Conservation (phyloP, 30 jellyfish, hydroid and myxozoan species). For the Cassiopea xamachana region DNA sequence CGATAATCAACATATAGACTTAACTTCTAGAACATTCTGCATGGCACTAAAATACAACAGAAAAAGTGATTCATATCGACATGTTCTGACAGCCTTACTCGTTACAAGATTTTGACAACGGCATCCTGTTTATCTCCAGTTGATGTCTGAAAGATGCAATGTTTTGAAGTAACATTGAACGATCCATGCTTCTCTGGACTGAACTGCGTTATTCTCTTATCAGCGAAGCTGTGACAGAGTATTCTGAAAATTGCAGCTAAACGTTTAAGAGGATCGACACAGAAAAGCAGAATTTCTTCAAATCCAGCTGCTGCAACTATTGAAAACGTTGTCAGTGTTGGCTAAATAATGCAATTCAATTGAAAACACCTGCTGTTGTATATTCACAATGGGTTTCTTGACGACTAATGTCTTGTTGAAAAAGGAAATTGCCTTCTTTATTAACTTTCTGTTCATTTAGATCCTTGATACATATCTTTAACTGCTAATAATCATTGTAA, state of each 20-base stretch:
- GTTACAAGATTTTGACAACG: slow-evolving; percentile 95
- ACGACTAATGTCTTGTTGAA: background rate
- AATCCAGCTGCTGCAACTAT: slow-evolving; percentile 7
- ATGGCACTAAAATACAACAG: background rate
- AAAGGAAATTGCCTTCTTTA: background rate
- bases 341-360: slow-evolving; percentile 7
- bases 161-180: slow-evolving; percentile 85
- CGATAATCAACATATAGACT: no score
- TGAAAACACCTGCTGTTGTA: background rate
- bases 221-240: background rate
- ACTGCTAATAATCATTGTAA: background rate
- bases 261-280: background rate
- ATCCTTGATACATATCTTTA: background rate
- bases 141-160: slow-evolving; percentile 88
- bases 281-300: background rate
- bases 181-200: slow-evolving; percentile 71
- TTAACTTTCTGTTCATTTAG: background rate
- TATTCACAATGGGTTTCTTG: background rate
- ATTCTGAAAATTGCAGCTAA: slow-evolving; percentile 8
- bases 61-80: background rate
- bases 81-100: slow-evolving; percentile 73
- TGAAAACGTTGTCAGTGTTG: background rate
- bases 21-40: no score
- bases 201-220: background rate
- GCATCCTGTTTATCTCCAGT: slow-evolving; percentile 83